Percentiles rank a stretch among this genome's conserved stretches.
Evolutionary conservation across 2,797 vertebrate genomes (phyloP).

Genomic region (Discoglossus pictus): DNA sequence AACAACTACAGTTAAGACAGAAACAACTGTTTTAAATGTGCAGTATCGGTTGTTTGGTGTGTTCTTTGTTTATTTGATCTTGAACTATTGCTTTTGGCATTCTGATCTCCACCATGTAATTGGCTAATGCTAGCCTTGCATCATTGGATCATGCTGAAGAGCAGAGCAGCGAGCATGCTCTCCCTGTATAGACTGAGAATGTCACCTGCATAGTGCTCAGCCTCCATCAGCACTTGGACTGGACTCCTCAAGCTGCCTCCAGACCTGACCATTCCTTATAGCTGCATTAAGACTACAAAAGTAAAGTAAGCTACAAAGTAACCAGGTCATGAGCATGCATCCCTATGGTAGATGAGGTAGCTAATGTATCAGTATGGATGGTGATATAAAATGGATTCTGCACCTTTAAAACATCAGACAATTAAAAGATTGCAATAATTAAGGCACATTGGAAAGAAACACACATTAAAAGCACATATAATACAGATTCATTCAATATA

Average conservation of each 20-base stretch:
- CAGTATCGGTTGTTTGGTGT: constrained; percentile 62
- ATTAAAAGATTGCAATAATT: constrained; percentile 51
- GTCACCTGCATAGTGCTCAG: constrained; percentile 51
- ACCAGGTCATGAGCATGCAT: constrained; percentile 23
- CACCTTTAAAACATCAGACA: constrained; percentile 75
- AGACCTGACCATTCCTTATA: constrained; percentile 51
- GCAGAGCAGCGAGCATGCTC: constrained; percentile 50
- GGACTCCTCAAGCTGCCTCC: constrained; percentile 50
- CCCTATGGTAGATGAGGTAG: neutral
- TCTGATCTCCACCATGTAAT: constrained; percentile 20
- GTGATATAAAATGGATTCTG: constrained; percentile 64
- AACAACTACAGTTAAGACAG: constrained; percentile 66
- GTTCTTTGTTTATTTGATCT: neutral
- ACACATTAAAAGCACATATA: constrained; percentile 41
- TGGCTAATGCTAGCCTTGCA: constrained; percentile 45
- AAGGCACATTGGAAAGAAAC: constrained; percentile 27
- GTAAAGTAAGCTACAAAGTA: constrained; percentile 46
- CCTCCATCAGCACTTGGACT: constrained; percentile 40
- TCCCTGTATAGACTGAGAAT: constrained; percentile 42
- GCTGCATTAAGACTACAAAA: constrained; percentile 40
- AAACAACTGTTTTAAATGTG: constrained; percentile 74
- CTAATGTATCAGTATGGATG: constrained; percentile 11
- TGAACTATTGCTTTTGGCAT: neutral
- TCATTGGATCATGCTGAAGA: constrained; percentile 34
- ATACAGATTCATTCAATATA: constrained; percentile 22